These are phyloP conservation scores for Oceanodroma leucorhoa DNA, from an alignment of 2,797 vertebrate species.

Conservation along the genomic window DNA sequence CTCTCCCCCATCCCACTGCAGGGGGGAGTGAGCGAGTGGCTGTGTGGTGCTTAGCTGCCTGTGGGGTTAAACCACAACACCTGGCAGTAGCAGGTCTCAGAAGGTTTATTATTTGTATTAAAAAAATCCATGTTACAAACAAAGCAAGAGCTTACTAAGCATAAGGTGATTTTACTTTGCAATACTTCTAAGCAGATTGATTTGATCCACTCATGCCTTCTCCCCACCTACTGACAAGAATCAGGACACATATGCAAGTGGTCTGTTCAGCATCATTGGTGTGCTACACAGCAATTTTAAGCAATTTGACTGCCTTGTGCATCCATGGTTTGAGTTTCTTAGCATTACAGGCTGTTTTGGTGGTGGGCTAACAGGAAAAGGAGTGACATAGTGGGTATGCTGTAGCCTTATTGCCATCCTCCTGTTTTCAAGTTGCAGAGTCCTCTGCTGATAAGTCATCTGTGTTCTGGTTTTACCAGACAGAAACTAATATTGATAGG, in stretches of 20 bases:
- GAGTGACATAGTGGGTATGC: background rate
- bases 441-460: background rate
- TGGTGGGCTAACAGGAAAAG: background rate
- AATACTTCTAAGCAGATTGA: background rate
- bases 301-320: background rate
- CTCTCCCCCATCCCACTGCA: no score
- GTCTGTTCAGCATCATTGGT: background rate
- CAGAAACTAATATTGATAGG: background rate
- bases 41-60: no score
- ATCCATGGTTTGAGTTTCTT: background rate
- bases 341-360: background rate
- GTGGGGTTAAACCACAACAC: no score
- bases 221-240: background rate
- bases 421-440: background rate
- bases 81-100: background rate
- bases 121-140: background rate
- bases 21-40: no score
- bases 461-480: background rate
- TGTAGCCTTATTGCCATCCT: background rate
- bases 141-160: background rate
- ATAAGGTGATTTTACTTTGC: background rate
- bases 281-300: background rate
- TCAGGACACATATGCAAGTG: rapidly evolving
- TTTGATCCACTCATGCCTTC: background rate
- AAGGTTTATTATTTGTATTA: background rate